A percentile compares a stretch with the other conserved stretches of the same genome.
These are phyloP conservation scores for Cyrtorhinus lividipennis DNA, from an alignment of 1,140 invertebrate genomes.

Conservation along the genomic window DNA sequence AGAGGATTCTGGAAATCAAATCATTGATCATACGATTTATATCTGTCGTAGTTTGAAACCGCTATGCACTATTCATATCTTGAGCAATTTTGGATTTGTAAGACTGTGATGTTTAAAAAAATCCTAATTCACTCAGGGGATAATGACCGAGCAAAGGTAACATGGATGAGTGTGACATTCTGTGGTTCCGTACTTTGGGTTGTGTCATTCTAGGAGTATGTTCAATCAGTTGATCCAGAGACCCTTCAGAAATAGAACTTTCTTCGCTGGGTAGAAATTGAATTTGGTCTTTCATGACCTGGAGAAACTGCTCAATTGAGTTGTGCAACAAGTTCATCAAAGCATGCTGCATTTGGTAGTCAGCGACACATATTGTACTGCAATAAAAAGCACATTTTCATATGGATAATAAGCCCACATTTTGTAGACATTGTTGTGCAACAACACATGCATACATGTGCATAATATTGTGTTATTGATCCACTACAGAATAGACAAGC, in stretches of 20 bases:
- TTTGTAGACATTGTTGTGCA: no score
- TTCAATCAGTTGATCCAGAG: constrained; percentile 20
- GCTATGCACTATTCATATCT: no score
- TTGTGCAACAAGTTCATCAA: constrained; percentile 48
- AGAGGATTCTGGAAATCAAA: constrained; percentile 20
- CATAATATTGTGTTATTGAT: no score
- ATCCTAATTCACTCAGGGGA: background rate
- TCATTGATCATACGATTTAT: no score
- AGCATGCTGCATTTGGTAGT: constrained; percentile 56
- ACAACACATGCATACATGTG: no score
- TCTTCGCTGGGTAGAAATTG: constrained; percentile 36
- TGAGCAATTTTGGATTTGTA: no score
- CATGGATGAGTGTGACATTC: constrained; percentile 18
- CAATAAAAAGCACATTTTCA: constrained; percentile 21
- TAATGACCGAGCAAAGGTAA: background rate
- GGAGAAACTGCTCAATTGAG: constrained; percentile 44
- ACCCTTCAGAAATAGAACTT: constrained; percentile 20
- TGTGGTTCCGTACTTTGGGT: constrained; percentile 22
- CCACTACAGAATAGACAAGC: no score
- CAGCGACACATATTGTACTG: constrained; percentile 58
- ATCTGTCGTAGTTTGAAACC: no score
- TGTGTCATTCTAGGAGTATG: no score
- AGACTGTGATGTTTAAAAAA: no score
- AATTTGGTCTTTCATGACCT: constrained; percentile 41
- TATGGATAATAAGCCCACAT: background rate